Base-by-base conservation (phyloP, 2,888 invertebrate species). In the Pollenia angustigena region DNA sequence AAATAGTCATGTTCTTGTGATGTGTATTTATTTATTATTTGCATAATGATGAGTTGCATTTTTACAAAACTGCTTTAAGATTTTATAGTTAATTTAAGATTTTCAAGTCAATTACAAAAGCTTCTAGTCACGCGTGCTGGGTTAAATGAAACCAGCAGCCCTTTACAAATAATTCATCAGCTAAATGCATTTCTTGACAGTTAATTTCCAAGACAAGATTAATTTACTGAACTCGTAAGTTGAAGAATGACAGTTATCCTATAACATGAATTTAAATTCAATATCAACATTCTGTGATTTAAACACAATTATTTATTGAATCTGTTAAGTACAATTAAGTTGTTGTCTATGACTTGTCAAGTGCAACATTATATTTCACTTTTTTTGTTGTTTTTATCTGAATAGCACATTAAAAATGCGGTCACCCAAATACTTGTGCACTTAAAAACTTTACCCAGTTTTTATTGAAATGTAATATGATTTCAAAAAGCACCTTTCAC, bases 391-490 rank as follows among this genome's bases (percentile, higher is more conserved):
- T 23, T 69, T 71, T 76, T 76, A 82, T 82, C 56, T 83, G 16
- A 64, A 18, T 12, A 32, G 8, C 16, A 42, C 6, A 50, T 71
- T 16, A 64, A 44, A 79, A 84, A 79, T 66, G 66, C 56, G 78
- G 83, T 79, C 72, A 84, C 78, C 78, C 46, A 78, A 66, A 78
- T 84, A 58, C 50, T 50, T 69, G 54, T 54, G 54, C 62, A 48
- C 64, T 62, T 78, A 71, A 78, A 72, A 68, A 83, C 32, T 56
- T 52, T 58, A 66, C 54, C 76, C 64, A 71, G 54, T 64, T 71
- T 74, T 52, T 60, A 46, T 64, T 78, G 76, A 74, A 68, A 81
- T 74, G 54, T 23, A 58, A 75, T 75, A 12, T 12, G 16, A 71
- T 62, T 62, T 75, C 3, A 62, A 44, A 60, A 50, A 32, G 62